Conservation (phyloP, 2,888 invertebrate species). For the Agonopterix alstromeriana region DNA sequence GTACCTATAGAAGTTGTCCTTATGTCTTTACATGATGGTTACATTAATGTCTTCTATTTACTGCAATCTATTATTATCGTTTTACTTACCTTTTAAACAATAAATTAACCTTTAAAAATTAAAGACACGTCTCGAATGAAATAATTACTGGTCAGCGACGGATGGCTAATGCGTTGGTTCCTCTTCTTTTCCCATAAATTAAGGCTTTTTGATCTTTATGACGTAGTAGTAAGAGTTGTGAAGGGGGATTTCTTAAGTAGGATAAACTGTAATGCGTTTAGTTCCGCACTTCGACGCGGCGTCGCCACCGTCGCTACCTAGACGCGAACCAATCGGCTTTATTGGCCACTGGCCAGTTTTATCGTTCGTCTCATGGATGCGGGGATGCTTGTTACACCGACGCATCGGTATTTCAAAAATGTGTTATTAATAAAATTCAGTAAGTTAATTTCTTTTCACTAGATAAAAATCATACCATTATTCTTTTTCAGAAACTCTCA, state of each 20-base stretch:
- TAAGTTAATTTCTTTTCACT: no score
- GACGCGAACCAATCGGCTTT: conserved; percentile 43
- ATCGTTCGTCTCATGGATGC: conserved; percentile 22
- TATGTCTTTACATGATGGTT: no score
- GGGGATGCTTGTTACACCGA: conserved; percentile 23
- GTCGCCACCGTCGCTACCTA: conserved; percentile 37
- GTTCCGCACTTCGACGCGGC: conserved; percentile 32
- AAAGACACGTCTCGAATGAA: conserved; percentile 6
- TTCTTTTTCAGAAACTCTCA: no score
- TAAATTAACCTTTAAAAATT: conserved; percentile 9
- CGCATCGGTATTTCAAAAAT: no score
- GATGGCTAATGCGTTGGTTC: conserved; percentile 24
- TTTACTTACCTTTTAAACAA: neutral
- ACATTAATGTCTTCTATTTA: neutral
- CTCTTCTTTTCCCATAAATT: no score
- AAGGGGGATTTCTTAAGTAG: no score
- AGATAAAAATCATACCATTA: no score
- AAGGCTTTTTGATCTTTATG: no score
- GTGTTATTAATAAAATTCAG: no score
- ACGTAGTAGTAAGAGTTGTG: no score
- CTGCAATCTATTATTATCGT: neutral
- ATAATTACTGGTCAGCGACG: conserved; percentile 20
- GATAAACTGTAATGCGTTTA: conserved; percentile 18
- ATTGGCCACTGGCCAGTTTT: conserved; percentile 34
- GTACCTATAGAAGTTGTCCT: no score